These are phyloP conservation scores for Parnassius smintheus DNA, from an alignment of 2,888 invertebrate genomes.

Conservation along the genomic window DNA sequence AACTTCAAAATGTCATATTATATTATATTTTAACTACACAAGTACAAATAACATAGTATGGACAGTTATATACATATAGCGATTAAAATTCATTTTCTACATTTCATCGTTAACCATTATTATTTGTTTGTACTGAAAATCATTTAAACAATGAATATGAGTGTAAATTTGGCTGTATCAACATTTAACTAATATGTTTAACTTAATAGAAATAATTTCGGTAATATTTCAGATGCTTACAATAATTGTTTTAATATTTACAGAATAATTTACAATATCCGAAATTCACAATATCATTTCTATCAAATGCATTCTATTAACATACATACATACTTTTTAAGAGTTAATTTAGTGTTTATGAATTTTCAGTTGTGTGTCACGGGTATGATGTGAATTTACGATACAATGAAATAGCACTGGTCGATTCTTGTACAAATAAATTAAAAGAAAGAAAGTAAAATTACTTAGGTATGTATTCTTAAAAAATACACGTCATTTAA, in stretches of 20 bases:
- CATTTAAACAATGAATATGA: constrained; percentile 13
- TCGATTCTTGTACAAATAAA: no score
- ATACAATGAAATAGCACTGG: no score
- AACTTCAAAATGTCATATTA: constrained; percentile 56
- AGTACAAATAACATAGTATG: constrained; percentile 65
- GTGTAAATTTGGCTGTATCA: constrained; percentile 36
- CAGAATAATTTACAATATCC: constrained; percentile 40
- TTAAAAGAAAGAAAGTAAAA: background rate
- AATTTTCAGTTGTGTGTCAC: constrained; percentile 1
- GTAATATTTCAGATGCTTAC: constrained; percentile 31
- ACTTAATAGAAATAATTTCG: constrained; percentile 37
- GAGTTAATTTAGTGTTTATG: constrained; percentile 19
- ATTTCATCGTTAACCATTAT: constrained; percentile 34
- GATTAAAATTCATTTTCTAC: constrained; percentile 40
- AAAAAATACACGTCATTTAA: background rate
- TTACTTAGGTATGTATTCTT: background rate
- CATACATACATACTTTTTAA: constrained; percentile 19
- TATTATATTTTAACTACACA: constrained; percentile 67
- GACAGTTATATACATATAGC: constrained; percentile 47
- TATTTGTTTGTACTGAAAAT: constrained; percentile 44
- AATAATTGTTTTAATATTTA: constrained; percentile 36
- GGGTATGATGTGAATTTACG: no score
- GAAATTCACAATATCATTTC: constrained; percentile 31
- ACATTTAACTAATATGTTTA: constrained; percentile 46
- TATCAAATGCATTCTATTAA: constrained; percentile 23